Base-by-base conservation (phyloP, 2,113 vertebrate species). In the Xyrauchen texanus region DNA sequence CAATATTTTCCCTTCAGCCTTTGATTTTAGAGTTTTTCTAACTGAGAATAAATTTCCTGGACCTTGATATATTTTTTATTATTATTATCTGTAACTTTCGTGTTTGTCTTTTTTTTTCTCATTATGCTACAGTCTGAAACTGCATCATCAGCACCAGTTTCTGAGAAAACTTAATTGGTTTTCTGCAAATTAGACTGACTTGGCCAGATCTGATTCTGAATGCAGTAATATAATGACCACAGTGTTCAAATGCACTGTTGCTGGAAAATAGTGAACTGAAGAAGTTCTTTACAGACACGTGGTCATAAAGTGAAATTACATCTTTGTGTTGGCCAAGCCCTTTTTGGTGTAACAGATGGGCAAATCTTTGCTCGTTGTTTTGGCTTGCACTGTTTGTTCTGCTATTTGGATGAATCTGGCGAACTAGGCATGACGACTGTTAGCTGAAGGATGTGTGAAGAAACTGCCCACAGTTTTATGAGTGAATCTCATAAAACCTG, bases 281-380 rank as follows among this genome's bases (percentile, higher is more conserved):
- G 10, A 21, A 47, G 21, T 34, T 34, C 21, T 34, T 34, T 34
- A 34, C 21, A 34, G 15, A 34, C 21, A 34, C 3, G 21, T 34
- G 21, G 21, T 34, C 21, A 34, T 34, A 51, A 68, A 51, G 66
- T 51, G 9, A 51, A 68, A 8, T 51, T 5, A 68, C 10, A 49
- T 15, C n/a, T 67, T 67, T 6, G 45, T 68, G 66, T 34, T 52
- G 10, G 46, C 16, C 67, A 52, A 16, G 15, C 52, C 34, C 10
- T 52, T 68, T 68, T 52, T 34, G 9, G 67, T 34, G 16, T 52
- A 68, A 68, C 46, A 68, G 67, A 68, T 52, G 67, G 62, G 34
- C 62, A 44, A 64, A 64, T 44, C 5, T 44, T 9, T 21, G 47
- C 67, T 13, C 67, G 11, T 47, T 5, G 21, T 63, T 63, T 63